Conservation (phyloP, 2,797 vertebrate genomes). For the Takifugu rubripes region DNA sequence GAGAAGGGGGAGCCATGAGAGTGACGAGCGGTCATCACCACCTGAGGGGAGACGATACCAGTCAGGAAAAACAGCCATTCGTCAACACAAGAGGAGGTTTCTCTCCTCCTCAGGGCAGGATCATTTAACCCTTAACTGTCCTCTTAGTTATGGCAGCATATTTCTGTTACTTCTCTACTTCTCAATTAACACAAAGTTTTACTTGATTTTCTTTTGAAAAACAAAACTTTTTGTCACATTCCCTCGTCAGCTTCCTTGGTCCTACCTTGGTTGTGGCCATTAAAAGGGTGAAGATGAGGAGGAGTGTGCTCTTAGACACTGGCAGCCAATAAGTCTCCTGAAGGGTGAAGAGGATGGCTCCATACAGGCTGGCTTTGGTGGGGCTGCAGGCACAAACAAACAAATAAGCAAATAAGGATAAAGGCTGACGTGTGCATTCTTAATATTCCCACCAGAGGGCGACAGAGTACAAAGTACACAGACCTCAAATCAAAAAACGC, state of each 20-base stretch:
- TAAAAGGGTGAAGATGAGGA: slow-evolving; percentile 93
- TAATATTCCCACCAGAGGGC: slow-evolving; percentile 4
- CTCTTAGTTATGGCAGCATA: too few relatives aligned
- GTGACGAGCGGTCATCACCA: slow-evolving; percentile 92
- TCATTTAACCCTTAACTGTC: too few relatives aligned
- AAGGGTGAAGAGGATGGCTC: slow-evolving; percentile 92
- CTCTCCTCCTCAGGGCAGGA: too few relatives aligned
- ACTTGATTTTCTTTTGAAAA: too few relatives aligned
- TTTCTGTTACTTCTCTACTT: neutral
- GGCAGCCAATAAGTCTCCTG: slow-evolving; percentile 91
- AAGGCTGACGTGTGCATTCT: neutral
- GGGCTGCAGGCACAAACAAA: slow-evolving; percentile 73
- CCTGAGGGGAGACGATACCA: slow-evolving; percentile 64
- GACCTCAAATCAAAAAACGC: neutral
- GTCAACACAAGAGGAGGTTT: too few relatives aligned
- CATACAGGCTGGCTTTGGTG: slow-evolving; percentile 96
- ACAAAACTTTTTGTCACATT: too few relatives aligned
- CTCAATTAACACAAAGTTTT: neutral
- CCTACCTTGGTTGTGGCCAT: slow-evolving; percentile 91
- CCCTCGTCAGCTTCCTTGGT: neutral
- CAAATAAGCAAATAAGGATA: too few relatives aligned
- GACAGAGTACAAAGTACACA: neutral
- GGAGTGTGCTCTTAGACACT: slow-evolving; percentile 86
- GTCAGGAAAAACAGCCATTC: neutral
- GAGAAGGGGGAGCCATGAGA: slow-evolving; percentile 92